Percentiles rank a stretch among this genome's conserved stretches.
Evolutionary conservation across 1,140 invertebrate genomes (phyloP).

Genomic region (Drosophila novamexicana): DNA sequence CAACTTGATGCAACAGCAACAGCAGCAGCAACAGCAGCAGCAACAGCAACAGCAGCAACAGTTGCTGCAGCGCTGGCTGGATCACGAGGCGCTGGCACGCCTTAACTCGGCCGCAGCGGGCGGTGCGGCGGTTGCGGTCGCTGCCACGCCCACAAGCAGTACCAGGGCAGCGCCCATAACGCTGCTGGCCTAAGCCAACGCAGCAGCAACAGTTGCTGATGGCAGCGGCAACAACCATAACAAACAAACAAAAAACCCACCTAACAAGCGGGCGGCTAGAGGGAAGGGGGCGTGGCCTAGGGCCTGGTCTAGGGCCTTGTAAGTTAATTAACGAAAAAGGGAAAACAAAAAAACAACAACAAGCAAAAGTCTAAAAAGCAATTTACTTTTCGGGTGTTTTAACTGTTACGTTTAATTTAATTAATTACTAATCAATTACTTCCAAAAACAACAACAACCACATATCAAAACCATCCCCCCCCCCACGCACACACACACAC

Average conservation of each 20-base stretch:
- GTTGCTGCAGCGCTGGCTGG: constrained; percentile 65
- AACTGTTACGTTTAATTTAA: constrained; percentile 40
- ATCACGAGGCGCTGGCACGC: constrained; percentile 62
- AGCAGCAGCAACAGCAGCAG: constrained; percentile 52
- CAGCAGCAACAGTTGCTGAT: constrained; percentile 8
- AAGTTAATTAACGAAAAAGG: constrained; percentile 24
- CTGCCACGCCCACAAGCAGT: constrained; percentile 21
- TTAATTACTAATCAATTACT: constrained; percentile 26
- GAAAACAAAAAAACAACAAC: constrained; percentile 7
- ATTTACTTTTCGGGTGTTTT: constrained; percentile 25
- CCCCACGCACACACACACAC: constrained; percentile 22
- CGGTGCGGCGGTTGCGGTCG: constrained; percentile 7
- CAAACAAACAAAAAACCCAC: constrained; percentile 45
- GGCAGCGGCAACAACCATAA: neutral
- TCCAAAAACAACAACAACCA: constrained; percentile 44
- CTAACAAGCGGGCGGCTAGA: constrained; percentile 34
- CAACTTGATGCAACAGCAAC: constrained; percentile 73
- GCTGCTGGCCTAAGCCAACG: constrained; percentile 48
- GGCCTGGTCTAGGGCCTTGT: constrained; percentile 40
- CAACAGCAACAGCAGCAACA: constrained; percentile 51
- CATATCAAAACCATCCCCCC: constrained; percentile 49
- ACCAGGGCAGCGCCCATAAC: constrained; percentile 47
- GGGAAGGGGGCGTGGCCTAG: constrained; percentile 65
- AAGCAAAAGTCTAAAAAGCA: constrained; percentile 8
- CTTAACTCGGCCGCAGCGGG: constrained; percentile 23